Base-by-base conservation (phyloP, 2,888 invertebrate genomes). In the Disparrhopalites patrizii region DNA sequence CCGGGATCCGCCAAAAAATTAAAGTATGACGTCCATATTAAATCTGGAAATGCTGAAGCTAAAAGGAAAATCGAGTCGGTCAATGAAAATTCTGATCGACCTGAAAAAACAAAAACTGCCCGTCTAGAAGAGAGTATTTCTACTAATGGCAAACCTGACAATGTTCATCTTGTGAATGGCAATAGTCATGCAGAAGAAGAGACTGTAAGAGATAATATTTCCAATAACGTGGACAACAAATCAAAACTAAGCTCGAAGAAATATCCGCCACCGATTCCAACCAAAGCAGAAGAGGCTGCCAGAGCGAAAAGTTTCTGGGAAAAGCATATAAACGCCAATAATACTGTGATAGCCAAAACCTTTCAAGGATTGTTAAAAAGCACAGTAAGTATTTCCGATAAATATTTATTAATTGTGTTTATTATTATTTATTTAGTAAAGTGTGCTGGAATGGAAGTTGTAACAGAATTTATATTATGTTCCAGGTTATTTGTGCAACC, bases 301-400 rank as follows among this genome's bases (percentile, higher is more conserved):
- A 81, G 81, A 66, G 85, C 84, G 0, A 83, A 83, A 65, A 80
- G 80, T 69, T 82, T 82, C 56, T 85, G 85, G 85, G 79, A 81
- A 50, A 81, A 82, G 68, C 84, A 85, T 75, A 77, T 83, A 61
- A 77, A 79, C 56, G 78, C 79, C n/a, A 85, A 85, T 76, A 79
- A 82, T 71, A 85, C 84, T 72, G 79, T 85, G 23, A 81, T 86
- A 58, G 85, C 85, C 28, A 82, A 83, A 72, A 84, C 85, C 61
- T 85, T 85, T 77, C 85, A 85, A 77, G 85, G 85, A 57, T 85
- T 85, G 77, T 85, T 85, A 76, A 84, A 84, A 74, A 85, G 84
- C 78, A 84, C 84, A 70, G 85, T 85, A 78, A 80, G 80, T 71
- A 8, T 3, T 60, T 58, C 66, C 66, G 36, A 33, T 40, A 18